Evolutionary conservation across 2,888 invertebrate species (phyloP).

Genomic region (Antheraea assamensis): DNA sequence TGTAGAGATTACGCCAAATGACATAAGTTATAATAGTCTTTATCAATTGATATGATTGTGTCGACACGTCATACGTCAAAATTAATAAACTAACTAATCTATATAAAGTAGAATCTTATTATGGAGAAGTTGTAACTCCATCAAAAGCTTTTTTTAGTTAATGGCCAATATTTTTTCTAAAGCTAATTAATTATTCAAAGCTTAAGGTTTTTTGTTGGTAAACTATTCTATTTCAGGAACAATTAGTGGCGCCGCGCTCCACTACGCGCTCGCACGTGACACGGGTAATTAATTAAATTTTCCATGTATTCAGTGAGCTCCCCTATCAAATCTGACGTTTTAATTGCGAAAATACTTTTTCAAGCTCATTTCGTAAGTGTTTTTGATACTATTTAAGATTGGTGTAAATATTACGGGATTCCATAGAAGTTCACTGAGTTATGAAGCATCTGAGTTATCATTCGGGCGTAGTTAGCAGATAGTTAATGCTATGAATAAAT

Average conservation of each 20-base stretch:
- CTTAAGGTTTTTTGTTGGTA: neutral
- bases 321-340: neutral
- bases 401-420: neutral
- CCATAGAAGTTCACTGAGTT: neutral
- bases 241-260: neutral
- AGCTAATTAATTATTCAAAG: neutral
- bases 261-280: neutral
- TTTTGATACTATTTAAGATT: neutral
- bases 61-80: no score
- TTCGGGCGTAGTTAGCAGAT: neutral
- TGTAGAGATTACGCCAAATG: neutral
- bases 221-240: neutral
- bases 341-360: neutral
- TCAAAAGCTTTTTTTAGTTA: neutral
- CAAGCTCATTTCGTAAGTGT: neutral
- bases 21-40: no score
- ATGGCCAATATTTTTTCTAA: neutral
- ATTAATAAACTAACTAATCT: no score
- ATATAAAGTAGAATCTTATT: neutral
- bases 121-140: neutral
- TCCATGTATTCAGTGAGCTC: neutral
- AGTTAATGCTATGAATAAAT: neutral
- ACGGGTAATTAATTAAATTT: neutral
- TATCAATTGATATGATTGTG: no score
- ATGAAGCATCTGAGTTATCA: neutral